A percentile compares a stretch with the other conserved stretches of the same genome.
Conservation (phyloP, 1,140 invertebrate species). For the Drosophila arawakana region DNA sequence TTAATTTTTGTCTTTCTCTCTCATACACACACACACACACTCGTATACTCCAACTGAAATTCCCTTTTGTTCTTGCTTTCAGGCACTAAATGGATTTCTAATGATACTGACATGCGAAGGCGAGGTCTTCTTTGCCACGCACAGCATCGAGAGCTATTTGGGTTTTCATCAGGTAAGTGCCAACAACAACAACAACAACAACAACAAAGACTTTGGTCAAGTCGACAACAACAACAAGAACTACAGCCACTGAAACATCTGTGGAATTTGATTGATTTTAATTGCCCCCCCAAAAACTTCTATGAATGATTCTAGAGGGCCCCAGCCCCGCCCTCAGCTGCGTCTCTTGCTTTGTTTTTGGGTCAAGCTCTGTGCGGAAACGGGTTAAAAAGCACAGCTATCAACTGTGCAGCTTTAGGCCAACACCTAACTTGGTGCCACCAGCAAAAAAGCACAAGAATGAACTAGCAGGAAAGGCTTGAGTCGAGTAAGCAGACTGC, state of each 20-base stretch:
- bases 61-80: constrained; percentile 85
- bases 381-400: constrained; percentile 14
- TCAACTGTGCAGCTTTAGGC: background rate
- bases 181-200: constrained; percentile 41
- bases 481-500: too few relatives aligned
- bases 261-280: constrained; percentile 73
- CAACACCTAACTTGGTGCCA: constrained; percentile 14
- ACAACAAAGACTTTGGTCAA: background rate
- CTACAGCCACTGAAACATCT: constrained; percentile 16
- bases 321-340: too few relatives aligned
- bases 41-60: constrained; percentile 13
- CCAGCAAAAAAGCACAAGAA: background rate
- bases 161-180: constrained; percentile 98
- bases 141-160: constrained; percentile 99
- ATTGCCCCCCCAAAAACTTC: constrained; percentile 50
- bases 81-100: constrained; percentile 99
- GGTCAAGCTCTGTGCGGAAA: constrained; percentile 48
- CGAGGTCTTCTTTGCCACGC: constrained; percentile 99
- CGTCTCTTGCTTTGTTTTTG: constrained; percentile 26
- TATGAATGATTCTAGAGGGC: constrained; percentile 26
- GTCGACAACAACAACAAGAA: background rate
- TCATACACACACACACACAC: background rate
- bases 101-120: constrained; percentile 99
- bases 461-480: too few relatives aligned
- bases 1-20: constrained; percentile 51